phyloP scores from a whole-genome alignment of 2,888 invertebrate genomes.

The Agelastica alni region DNA sequence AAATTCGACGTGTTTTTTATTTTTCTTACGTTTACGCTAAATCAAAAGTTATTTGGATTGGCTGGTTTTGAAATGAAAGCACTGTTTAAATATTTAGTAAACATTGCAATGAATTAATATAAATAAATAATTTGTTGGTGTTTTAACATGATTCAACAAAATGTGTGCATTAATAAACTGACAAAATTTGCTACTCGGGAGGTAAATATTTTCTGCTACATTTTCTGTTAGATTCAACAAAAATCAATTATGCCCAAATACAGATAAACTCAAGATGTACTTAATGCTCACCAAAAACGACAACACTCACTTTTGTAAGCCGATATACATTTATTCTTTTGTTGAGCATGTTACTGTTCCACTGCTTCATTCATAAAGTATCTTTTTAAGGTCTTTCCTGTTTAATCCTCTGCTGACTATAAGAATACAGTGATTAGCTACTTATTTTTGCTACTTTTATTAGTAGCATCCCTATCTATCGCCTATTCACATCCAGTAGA shows the following conservation, averaged over 20 bases:
- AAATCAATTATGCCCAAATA: constrained; percentile 28
- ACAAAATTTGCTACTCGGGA: background rate
- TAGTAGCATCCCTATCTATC: constrained; percentile 35
- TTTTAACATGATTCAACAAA: too few relatives aligned
- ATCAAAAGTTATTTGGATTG: too few relatives aligned
- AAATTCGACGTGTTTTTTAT: too few relatives aligned
- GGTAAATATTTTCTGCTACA: background rate
- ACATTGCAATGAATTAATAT: too few relatives aligned
- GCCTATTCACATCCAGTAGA: constrained; percentile 31
- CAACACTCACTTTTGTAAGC: constrained; percentile 34
- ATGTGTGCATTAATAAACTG: too few relatives aligned
- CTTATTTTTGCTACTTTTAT: constrained; percentile 38
- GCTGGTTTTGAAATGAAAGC: too few relatives aligned
- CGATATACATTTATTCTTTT: constrained; percentile 38
- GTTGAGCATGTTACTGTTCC: constrained; percentile 39
- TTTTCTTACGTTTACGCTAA: too few relatives aligned
- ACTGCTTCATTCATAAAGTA: constrained; percentile 31
- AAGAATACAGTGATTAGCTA: constrained; percentile 43
- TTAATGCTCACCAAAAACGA: constrained; percentile 26
- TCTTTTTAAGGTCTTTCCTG: constrained; percentile 35
- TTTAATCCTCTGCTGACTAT: constrained; percentile 44
- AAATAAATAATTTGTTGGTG: too few relatives aligned
- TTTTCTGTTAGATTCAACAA: constrained; percentile 11
- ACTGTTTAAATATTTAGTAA: too few relatives aligned
- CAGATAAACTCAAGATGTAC: constrained; percentile 26